Evolutionary conservation across 2,113 vertebrate species (phyloP).

Genomic region (Notarius lentiginosus): DNA sequence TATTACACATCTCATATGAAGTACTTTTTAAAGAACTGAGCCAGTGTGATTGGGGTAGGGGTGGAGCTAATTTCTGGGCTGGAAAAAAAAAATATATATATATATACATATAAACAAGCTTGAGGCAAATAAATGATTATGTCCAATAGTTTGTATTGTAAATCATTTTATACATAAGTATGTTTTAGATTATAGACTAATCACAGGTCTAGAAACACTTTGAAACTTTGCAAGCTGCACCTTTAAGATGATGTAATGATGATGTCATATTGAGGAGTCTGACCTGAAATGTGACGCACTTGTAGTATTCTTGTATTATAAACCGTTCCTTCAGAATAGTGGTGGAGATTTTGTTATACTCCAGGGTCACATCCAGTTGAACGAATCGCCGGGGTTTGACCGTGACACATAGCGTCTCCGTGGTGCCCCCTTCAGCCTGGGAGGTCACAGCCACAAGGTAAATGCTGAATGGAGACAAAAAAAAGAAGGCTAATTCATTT

Average conservation of each 20-base stretch:
- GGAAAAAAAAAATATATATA: not conserved
- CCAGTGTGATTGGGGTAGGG: not conserved
- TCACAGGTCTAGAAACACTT: not conserved
- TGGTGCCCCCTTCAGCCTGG: conserved; percentile 56
- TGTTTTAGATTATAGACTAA: not conserved
- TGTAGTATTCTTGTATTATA: conserved; percentile 55
- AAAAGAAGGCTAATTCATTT: not conserved
- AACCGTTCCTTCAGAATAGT: conserved; percentile 51
- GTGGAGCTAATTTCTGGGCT: not conserved
- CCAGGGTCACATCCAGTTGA: conserved; percentile 52
- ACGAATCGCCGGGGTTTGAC: conserved; percentile 45
- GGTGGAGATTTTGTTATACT: not conserved
- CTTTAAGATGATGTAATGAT: not conserved
- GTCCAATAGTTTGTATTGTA: not conserved
- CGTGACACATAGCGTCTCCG: conserved; percentile 68
- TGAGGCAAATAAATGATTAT: not conserved
- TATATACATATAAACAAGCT: not conserved
- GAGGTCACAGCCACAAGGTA: conserved; percentile 69
- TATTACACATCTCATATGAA: not conserved
- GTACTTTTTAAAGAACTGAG: not conserved
- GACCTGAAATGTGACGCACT: conserved; percentile 68
- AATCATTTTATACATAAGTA: not conserved
- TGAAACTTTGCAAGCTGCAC: not conserved
- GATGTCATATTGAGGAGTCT: not conserved
- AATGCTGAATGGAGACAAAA: conserved; percentile 56